A percentile compares a stretch with the other conserved stretches of the same genome.
phyloP scores from a whole-genome alignment of 2,888 invertebrate species.

The Sphecodes monilicornis region DNA sequence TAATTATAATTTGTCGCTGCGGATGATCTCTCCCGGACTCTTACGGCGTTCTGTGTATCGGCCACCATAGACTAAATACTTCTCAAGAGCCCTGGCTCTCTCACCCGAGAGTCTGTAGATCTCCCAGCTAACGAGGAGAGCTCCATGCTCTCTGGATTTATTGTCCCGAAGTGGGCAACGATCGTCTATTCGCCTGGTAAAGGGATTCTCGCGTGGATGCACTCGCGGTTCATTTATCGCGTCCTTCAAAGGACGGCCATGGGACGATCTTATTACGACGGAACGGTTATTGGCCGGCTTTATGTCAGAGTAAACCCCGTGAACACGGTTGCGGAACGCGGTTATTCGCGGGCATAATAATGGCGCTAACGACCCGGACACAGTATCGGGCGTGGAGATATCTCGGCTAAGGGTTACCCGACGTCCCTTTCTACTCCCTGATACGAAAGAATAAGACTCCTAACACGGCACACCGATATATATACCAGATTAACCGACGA shows the following conservation, averaged over 20 bases:
- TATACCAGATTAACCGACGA: constrained; percentile 42
- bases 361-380: constrained; percentile 47
- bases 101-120: constrained; percentile 13
- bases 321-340: constrained; percentile 31
- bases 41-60: neutral
- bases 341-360: constrained; percentile 58
- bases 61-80: constrained; percentile 41
- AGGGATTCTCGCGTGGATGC: constrained; percentile 3
- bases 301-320: constrained; percentile 45
- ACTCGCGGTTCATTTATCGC: constrained; percentile 37
- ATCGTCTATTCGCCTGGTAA: neutral
- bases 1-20: constrained; percentile 61
- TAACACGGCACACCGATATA: constrained; percentile 16
- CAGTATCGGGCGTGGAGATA: constrained; percentile 39
- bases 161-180: constrained; percentile 1
- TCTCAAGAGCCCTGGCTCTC: neutral
- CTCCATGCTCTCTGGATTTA: neutral
- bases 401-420: constrained; percentile 45
- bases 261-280: constrained; percentile 38
- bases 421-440: constrained; percentile 9
- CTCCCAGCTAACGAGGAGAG: neutral
- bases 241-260: constrained; percentile 25
- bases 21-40: constrained; percentile 14
- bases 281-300: constrained; percentile 48
- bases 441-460: constrained; percentile 36